Evolutionary conservation across 1,140 invertebrate species (phyloP).

Genomic region (Subanguina moxae): DNA sequence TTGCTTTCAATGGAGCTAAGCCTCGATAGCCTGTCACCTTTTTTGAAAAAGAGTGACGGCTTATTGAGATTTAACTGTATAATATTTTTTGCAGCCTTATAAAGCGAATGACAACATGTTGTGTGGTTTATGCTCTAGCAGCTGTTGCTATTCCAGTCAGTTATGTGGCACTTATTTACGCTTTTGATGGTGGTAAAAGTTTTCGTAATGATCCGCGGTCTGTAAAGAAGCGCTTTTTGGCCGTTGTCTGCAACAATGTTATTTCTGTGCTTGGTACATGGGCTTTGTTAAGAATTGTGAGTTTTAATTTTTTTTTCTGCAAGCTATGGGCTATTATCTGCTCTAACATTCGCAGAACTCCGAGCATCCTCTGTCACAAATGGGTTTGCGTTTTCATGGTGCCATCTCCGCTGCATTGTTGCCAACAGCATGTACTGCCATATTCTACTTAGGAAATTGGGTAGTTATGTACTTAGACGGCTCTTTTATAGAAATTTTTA

Average conservation of each 20-base stretch:
- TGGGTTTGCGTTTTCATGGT: constrained; percentile 22
- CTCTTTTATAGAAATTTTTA: constrained; percentile 16
- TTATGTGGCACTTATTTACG: constrained; percentile 25
- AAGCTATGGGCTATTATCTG: background rate
- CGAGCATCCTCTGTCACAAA: constrained; percentile 22
- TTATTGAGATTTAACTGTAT: too few relatives aligned
- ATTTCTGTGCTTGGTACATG: constrained; percentile 10
- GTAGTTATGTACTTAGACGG: constrained; percentile 9
- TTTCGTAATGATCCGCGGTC: constrained; percentile 12
- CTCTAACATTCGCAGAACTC: constrained; percentile 10
- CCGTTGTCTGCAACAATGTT: constrained; percentile 20
- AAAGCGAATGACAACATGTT: background rate
- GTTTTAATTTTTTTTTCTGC: too few relatives aligned
- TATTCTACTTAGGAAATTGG: constrained; percentile 25
- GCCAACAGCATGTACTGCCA: constrained; percentile 16
- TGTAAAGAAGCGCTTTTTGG: constrained; percentile 23
- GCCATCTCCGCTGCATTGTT: constrained; percentile 11
- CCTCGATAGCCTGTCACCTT: too few relatives aligned
- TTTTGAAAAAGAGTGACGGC: too few relatives aligned
- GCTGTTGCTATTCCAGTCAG: constrained; percentile 22
- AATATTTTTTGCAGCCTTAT: too few relatives aligned
- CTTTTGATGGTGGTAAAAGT: constrained; percentile 21
- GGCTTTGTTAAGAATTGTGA: background rate
- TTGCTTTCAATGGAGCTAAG: too few relatives aligned
- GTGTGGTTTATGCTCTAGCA: constrained; percentile 9